phyloP scores from a whole-genome alignment of 2,888 invertebrate species.

The Phrixothrix hirtus region DNA sequence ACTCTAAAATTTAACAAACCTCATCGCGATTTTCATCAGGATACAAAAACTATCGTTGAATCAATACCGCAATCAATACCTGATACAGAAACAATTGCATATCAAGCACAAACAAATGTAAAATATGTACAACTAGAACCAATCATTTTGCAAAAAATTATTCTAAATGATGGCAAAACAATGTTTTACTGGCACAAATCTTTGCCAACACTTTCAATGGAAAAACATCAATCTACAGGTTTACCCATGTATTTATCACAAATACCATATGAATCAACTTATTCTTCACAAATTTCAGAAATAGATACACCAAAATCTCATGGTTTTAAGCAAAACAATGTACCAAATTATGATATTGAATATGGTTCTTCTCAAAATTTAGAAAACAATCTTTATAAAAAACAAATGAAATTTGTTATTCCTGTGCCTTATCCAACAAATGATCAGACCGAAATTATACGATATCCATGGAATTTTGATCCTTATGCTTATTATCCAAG shows the following conservation, averaged over 20 bases:
- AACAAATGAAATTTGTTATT: constrained; percentile 51
- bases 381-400: constrained; percentile 37
- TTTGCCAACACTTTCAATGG: constrained; percentile 38
- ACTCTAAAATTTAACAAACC: no score
- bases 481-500: constrained; percentile 50
- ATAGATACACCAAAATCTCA: constrained; percentile 9
- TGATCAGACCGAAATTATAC: constrained; percentile 31
- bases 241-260: neutral
- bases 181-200: constrained; percentile 51
- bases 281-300: constrained; percentile 1
- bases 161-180: constrained; percentile 49
- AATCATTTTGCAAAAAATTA: constrained; percentile 52
- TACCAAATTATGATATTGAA: constrained; percentile 26
- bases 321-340: constrained; percentile 1
- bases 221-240: constrained; percentile 1
- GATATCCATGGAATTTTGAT: constrained; percentile 47
- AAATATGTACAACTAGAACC: constrained; percentile 53
- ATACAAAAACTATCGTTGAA: neutral
- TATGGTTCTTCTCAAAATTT: constrained; percentile 15
- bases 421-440: constrained; percentile 44
- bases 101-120: constrained; percentile 30
- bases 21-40: neutral
- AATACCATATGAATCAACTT: constrained; percentile 1
- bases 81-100: neutral
- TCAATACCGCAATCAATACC: neutral